Base-by-base conservation (phyloP, 2,888 invertebrate genomes). In the Campaea margaritaria region DNA sequence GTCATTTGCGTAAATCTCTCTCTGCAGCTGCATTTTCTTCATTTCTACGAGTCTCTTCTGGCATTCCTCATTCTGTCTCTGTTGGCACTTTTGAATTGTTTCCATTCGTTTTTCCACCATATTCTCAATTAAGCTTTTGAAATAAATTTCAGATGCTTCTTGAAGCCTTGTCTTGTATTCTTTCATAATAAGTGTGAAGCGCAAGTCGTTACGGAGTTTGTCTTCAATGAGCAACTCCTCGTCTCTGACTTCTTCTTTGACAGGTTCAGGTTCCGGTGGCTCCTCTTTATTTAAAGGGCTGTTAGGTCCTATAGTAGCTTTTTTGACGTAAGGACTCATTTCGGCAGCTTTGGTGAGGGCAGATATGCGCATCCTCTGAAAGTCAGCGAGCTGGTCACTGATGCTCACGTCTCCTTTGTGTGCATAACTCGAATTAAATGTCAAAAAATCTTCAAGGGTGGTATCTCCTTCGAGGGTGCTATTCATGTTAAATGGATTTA, bases 321-420 rank as follows among this genome's bases (percentile, higher is more conserved):
- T 89, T 64, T 89, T 88, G 0, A 94, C 83, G 36, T 80, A 73
- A 2, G 89, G 87, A 61, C 93, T 93, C 27, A 94, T 89, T 73
- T 86, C 85, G 14, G 91, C 92, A 3, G 93, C 94, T 78, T 94
- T 95, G 38, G 88, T 91, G 21, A 95, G 77, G 5, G 94, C 94
- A 2, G 95, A 93, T 59, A 94, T 85, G 69, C 94, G 93, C 46
- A 95, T 78, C 70, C 88, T 88, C 55, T 91, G 91, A 73, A 94
- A 87, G 68, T 84, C 87, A 2, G 82, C 78, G 16, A 89, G 73
- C 47, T 83, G 75, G 48, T 85, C 85, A 52, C 81, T 82, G 51
- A 88, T 72, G 69, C 82, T 85, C 12, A 82, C 67, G 58, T 87
- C 83, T 11, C 75, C 74, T 65, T 76, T 80, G 62, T 74, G 81